Conservation (phyloP, 2,888 invertebrate species). For the Salticus scenicus region DNA sequence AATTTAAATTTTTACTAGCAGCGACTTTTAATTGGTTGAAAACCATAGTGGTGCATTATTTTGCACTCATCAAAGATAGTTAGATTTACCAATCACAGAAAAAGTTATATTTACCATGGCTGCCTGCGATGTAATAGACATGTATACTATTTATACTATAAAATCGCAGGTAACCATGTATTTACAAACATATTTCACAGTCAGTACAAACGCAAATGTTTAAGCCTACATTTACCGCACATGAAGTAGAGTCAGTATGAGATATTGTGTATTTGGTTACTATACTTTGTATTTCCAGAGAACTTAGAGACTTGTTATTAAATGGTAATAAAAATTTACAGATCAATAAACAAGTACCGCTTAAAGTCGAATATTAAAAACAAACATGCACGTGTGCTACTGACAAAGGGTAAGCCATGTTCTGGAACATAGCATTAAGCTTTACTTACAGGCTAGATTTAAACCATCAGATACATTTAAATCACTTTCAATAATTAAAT, state of each 20-base stretch:
- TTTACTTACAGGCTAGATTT: neutral
- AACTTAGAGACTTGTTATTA: neutral
- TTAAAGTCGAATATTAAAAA: neutral
- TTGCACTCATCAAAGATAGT: no score
- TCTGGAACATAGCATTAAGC: neutral
- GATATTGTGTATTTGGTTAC: no score
- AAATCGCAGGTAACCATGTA: no score
- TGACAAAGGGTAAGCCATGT: constrained; percentile 63
- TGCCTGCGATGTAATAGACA: no score
- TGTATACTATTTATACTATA: no score
- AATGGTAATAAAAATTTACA: neutral
- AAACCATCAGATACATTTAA: no score
- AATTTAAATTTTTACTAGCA: no score
- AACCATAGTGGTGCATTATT: no score
- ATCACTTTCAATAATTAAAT: neutral
- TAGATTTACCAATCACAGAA: neutral
- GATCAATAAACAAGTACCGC: neutral
- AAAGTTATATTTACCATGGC: no score
- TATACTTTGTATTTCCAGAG: no score
- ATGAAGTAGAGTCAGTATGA: neutral
- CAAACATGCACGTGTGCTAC: constrained; percentile 47
- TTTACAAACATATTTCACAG: no score
- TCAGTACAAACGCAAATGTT: neutral
- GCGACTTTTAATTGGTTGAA: no score
- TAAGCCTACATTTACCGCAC: neutral